A percentile compares a stretch with the other conserved stretches of the same genome.
Evolutionary conservation across 2,797 vertebrate species (phyloP).

Genomic region (Manis javanica): DNA sequence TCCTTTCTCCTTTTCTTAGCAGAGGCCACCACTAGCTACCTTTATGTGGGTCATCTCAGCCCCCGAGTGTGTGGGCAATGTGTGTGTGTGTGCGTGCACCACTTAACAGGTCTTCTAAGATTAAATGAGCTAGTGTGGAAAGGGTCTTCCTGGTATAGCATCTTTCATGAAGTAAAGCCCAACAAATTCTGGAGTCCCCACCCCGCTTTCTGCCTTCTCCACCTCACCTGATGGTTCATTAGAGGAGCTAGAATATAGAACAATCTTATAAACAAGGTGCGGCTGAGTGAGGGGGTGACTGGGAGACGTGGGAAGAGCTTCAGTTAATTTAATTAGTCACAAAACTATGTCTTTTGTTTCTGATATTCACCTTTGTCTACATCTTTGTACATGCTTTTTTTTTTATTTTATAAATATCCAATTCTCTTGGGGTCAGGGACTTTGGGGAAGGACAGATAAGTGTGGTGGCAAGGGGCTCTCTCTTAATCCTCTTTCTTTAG

Average conservation of each 20-base stretch:
- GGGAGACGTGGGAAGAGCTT: not conserved
- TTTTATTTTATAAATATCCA: not conserved
- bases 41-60: not conserved
- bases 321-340: not conserved
- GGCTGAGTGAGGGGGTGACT: fast-evolving
- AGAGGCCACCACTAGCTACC: not conserved
- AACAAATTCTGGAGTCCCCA: not conserved
- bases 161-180: not conserved
- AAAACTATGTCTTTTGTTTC: not conserved
- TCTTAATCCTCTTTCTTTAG: not conserved
- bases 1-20: not conserved
- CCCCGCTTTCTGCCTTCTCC: not conserved
- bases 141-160: not conserved
- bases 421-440: not conserved
- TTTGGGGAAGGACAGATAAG: not conserved
- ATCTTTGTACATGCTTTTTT: not conserved
- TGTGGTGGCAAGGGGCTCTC: not conserved
- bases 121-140: not conserved
- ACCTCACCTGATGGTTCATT: not conserved
- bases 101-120: not conserved
- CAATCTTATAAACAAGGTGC: not conserved
- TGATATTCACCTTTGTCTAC: not conserved
- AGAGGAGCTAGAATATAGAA: not conserved
- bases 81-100: not conserved
- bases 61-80: not conserved